Conservation (phyloP, 2,797 vertebrate species). For the Dallia pectoralis region DNA sequence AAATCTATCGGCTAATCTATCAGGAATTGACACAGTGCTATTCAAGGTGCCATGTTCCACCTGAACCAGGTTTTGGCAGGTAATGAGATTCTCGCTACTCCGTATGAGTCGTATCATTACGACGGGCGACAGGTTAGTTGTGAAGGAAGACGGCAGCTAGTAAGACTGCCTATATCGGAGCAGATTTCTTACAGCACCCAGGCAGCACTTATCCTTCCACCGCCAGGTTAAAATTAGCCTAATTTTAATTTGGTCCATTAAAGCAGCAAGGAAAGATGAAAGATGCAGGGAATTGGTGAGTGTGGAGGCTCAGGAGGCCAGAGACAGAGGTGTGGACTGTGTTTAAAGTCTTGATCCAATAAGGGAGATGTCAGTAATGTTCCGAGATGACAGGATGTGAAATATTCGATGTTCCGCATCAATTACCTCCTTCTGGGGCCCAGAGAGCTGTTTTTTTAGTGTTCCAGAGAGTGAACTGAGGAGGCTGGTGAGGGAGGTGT, state of each 20-base stretch:
- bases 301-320: conserved; percentile 27
- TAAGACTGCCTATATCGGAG: not conserved
- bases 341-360: conserved; percentile 53
- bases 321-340: conserved; percentile 13
- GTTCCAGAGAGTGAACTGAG: not conserved
- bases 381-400: conserved; percentile 52
- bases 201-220: conserved; percentile 21
- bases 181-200: not conserved
- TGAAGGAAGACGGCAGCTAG: not conserved
- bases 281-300: conserved; percentile 43
- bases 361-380: conserved; percentile 59
- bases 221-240: conserved; percentile 49
- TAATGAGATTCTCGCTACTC: conserved; percentile 51
- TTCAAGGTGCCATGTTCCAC: conserved; percentile 46
- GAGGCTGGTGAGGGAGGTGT: not conserved
- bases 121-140: not conserved
- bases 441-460: not conserved
- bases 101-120: conserved; percentile 35
- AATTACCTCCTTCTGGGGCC: conserved; percentile 48
- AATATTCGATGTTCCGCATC: conserved; percentile 59
- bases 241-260: conserved; percentile 49
- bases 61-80: conserved; percentile 45
- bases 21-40: conserved; percentile 61
- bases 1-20: conserved; percentile 63
- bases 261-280: conserved; percentile 20